Evolutionary conservation across 2,797 vertebrate species (phyloP), one percentile per base, ranked within the genome.

Genomic region (Hipposideros larvatus): DNA sequence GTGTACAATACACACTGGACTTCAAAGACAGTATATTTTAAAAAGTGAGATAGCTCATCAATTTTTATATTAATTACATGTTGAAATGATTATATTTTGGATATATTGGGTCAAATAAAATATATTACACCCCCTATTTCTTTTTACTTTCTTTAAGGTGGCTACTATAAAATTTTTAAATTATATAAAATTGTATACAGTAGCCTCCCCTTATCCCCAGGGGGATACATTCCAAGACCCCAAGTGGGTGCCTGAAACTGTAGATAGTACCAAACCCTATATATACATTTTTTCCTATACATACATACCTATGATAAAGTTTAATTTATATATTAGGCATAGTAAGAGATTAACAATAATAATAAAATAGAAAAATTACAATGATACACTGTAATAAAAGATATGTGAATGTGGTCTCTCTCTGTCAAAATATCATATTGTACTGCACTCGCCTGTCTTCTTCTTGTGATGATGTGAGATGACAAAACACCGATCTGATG

Each of bases 31-130:
- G 18, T 7, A 9, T 68, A 26, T 13, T 46, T 53, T 18, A 31
- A 34, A 59, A 70, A 71, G 61, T 51, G 59, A 79, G 7, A 16
- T 57, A 11, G 16, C 43, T 91, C 34, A 43, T 77, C 74, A 24
- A 53, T 41, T 84, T 93, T 94, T 43, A 43, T 68, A 53, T 53
- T 66, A 74, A 28, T 66, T 84, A 71, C 65, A 73, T 77, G 10
- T 31, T 79, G 55, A 91, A 75, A 80, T 87, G 14, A 71, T 93
- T n/a, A 26, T 75, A 74, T 28, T 77, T 63, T 83, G 59, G 70
- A 37, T 77, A 77, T 9, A 51, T 19, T 59, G 22, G 1, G 21
- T 59, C 86, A 82, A 90, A 37, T 71, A 71, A 86, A 91, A 63
- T 53, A 68, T 59, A 26, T 51, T 63, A 73, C n/a, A 53, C 66